A percentile compares a stretch with the other conserved stretches of the same genome.
Conservation (phyloP, 2,888 invertebrate species). For the Apodemia duryi region DNA sequence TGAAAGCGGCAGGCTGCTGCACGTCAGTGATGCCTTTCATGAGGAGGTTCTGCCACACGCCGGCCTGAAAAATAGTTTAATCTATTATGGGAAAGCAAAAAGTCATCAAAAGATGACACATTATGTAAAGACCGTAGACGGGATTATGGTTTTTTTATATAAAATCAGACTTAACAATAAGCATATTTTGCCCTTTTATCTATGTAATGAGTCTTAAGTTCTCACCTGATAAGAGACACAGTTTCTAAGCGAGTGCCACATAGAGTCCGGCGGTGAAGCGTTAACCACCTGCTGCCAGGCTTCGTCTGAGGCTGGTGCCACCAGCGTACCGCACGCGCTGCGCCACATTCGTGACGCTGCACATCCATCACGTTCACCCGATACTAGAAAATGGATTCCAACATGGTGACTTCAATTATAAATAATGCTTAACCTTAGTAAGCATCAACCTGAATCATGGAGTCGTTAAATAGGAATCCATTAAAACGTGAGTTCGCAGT, state of each 20-base stretch:
- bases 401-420: too few relatives aligned
- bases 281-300: conserved; percentile 56
- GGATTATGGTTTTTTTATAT: too few relatives aligned
- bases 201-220: not conserved
- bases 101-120: too few relatives aligned
- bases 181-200: too few relatives aligned
- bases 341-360: conserved; percentile 64
- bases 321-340: conserved; percentile 52
- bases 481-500: too few relatives aligned
- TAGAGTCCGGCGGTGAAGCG: conserved; percentile 48
- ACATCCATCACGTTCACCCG: conserved; percentile 49
- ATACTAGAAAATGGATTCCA: conserved; percentile 16
- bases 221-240: conserved; percentile 65
- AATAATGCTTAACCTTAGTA: too few relatives aligned
- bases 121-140: too few relatives aligned
- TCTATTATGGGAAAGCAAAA: not conserved
- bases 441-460: too few relatives aligned
- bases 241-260: conserved; percentile 67
- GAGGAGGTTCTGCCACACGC: conserved; percentile 60
- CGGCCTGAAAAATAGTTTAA: conserved; percentile 46
- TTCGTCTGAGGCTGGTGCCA: conserved; percentile 48
- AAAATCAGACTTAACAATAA: too few relatives aligned
- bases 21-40: conserved; percentile 57
- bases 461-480: too few relatives aligned
- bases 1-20: conserved; percentile 64